Percentiles rank a stretch among this genome's conserved stretches.
phyloP scores from a whole-genome alignment of 2,113 vertebrate genomes.

The Indri indri region DNA sequence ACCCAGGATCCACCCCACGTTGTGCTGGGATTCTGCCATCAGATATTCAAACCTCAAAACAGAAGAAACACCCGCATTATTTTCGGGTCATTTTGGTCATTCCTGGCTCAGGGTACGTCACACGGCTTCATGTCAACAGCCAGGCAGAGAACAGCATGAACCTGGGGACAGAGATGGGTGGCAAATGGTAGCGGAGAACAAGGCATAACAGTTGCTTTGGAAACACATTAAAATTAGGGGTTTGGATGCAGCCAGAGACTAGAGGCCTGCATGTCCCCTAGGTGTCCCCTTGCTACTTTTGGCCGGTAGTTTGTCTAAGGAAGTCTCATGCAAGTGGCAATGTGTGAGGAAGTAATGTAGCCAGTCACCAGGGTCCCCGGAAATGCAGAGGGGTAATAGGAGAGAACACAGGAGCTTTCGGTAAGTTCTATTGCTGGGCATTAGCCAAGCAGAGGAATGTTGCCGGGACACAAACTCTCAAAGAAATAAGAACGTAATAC shows the following conservation, averaged over 20 bases:
- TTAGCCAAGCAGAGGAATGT: neutral
- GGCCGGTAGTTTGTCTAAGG: neutral
- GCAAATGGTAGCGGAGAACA: neutral
- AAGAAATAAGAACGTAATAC: neutral
- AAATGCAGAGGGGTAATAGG: neutral
- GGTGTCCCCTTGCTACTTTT: neutral
- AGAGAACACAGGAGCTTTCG: neutral
- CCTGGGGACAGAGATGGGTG: neutral
- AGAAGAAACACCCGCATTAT: neutral
- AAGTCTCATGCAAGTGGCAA: neutral
- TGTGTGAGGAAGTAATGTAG: neutral
- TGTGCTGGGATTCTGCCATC: neutral
- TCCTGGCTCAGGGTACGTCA: neutral
- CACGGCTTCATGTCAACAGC: neutral
- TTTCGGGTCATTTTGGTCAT: neutral
- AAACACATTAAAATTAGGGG: neutral
- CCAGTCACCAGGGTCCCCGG: neutral
- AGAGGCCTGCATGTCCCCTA: neutral
- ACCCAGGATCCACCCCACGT: neutral
- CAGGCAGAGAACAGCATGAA: neutral
- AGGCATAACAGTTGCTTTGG: neutral
- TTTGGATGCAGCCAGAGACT: neutral
- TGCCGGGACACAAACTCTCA: neutral
- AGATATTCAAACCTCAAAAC: neutral
- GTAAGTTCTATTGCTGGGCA: neutral